These are phyloP conservation scores for Cossypha dichroa DNA, from an alignment of 2,797 vertebrate genomes.

Conservation along the genomic window DNA sequence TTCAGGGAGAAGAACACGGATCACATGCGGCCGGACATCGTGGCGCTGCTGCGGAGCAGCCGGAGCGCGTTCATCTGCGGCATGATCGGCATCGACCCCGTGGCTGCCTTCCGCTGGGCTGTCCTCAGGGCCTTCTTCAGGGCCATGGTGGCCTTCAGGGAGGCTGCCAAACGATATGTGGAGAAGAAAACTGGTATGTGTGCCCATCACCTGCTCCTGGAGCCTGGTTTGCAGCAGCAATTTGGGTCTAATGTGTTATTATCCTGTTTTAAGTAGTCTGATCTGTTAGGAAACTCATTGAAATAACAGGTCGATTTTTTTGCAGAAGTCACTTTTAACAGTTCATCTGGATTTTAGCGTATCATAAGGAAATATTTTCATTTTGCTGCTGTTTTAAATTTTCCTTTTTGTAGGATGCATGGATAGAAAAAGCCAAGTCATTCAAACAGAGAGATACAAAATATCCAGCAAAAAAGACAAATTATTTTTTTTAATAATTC, in stretches of 20 bases:
- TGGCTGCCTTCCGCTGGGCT: constrained; percentile 96
- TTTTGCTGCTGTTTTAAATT: background rate
- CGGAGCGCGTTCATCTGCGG: constrained; percentile 91
- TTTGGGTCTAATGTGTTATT: background rate
- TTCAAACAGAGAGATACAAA: background rate
- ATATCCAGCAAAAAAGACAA: background rate
- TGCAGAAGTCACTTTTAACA: background rate
- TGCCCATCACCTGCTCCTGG: background rate
- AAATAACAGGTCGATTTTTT: background rate
- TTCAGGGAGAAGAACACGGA: constrained; percentile 99
- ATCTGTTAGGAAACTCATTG: background rate
- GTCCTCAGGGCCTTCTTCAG: constrained; percentile 94
- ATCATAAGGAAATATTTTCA: background rate
- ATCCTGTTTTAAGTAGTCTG: background rate
- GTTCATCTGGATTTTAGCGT: background rate
- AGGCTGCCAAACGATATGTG: constrained; percentile 86
- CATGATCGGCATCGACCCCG: constrained; percentile 93
- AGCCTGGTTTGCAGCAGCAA: fast-evolving
- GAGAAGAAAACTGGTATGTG: constrained; percentile 89
- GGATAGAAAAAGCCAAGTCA: background rate
- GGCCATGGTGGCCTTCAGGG: constrained; percentile 88
- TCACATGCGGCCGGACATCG: constrained; percentile 97
- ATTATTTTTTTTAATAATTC: background rate
- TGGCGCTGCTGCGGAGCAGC: constrained; percentile 95
- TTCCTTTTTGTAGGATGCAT: background rate